phyloP scores from a whole-genome alignment of 2,113 vertebrate genomes.

The Thryonomys swinderianus region DNA sequence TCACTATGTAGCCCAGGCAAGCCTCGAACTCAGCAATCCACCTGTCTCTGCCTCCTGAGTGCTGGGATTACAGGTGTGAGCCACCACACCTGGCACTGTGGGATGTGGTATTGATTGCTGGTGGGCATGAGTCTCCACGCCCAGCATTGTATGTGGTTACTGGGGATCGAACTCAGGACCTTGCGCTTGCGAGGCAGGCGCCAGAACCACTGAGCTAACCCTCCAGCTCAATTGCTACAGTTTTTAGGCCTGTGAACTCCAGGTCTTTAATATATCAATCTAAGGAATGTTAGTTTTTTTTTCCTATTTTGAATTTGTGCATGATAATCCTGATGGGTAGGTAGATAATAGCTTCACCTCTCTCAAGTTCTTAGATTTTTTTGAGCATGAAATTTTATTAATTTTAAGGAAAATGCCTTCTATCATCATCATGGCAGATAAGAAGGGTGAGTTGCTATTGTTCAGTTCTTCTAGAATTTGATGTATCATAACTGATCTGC shows the following conservation, averaged over 20 bases:
- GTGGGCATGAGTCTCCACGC: no score
- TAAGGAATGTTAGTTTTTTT: not conserved
- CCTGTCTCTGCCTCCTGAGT: no score
- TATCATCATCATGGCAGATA: not conserved
- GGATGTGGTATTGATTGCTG: no score
- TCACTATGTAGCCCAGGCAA: no score
- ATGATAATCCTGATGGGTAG: not conserved
- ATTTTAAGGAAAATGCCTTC: not conserved
- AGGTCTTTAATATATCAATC: not conserved
- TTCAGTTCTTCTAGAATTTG: not conserved
- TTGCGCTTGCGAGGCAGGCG: no score
- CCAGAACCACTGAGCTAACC: no score
- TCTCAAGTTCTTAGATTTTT: constrained; percentile 12
- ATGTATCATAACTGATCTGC: not conserved
- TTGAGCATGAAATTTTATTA: not conserved
- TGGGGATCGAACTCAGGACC: no score
- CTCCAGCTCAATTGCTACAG: not conserved
- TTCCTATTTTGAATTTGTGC: not conserved
- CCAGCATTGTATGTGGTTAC: no score
- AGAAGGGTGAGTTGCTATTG: not conserved
- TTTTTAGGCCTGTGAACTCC: not conserved
- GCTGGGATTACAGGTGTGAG: no score
- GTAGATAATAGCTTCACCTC: not conserved
- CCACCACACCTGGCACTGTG: no score
- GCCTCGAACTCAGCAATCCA: no score